Conservation (phyloP, 2,888 invertebrate species). For the Parnassius orleans region DNA sequence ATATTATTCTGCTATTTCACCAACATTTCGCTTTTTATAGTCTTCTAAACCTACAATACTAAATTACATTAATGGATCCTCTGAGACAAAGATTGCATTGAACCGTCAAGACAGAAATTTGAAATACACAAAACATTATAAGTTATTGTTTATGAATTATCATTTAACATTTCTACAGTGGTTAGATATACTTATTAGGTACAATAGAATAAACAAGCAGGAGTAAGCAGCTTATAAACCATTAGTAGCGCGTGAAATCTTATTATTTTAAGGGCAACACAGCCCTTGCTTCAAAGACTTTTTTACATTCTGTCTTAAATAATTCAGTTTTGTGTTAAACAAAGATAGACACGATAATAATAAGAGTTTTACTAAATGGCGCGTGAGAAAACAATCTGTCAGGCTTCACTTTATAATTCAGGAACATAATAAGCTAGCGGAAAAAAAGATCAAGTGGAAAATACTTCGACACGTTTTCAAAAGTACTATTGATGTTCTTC, state of each 20-base stretch:
- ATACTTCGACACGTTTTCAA: too few species aligned
- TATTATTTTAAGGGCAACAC: not conserved
- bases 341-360: too few species aligned
- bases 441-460: too few species aligned
- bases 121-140: constrained; percentile 64
- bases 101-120: constrained; percentile 67
- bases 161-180: constrained; percentile 69
- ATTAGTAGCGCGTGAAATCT: not conserved
- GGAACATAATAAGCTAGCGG: too few species aligned
- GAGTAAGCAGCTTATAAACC: constrained; percentile 62
- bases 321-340: too few species aligned
- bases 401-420: too few species aligned
- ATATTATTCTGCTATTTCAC: constrained; percentile 68
- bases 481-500: too few species aligned
- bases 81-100: constrained; percentile 79
- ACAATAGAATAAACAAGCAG: constrained; percentile 66
- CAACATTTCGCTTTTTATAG: constrained; percentile 59
- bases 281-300: not conserved
- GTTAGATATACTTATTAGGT: constrained; percentile 69
- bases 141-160: constrained; percentile 55
- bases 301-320: too few species aligned
- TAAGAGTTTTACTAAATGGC: too few species aligned
- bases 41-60: constrained; percentile 59
- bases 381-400: too few species aligned
- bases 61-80: constrained; percentile 52